These are phyloP conservation scores for Incurvaria masculella DNA, from an alignment of 2,888 invertebrate species.

Conservation along the genomic window DNA sequence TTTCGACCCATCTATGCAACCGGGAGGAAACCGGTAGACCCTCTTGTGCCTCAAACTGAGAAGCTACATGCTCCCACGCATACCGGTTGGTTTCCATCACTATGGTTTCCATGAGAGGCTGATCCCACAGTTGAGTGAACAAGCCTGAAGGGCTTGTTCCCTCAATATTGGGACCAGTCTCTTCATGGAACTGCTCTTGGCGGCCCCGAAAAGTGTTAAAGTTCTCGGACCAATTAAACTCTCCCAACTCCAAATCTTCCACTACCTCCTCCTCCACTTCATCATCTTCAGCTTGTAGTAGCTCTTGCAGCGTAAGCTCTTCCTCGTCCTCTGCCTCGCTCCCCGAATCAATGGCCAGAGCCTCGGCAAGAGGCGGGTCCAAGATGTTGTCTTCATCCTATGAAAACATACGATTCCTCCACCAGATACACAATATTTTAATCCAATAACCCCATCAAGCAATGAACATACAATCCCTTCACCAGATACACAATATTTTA, in stretches of 20 bases:
- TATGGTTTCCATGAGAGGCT: neutral
- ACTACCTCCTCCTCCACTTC: neutral
- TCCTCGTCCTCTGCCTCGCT: neutral
- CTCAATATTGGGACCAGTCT: neutral
- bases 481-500: too few relatives aligned
- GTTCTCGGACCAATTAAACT: neutral
- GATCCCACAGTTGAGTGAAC: conserved; percentile 6
- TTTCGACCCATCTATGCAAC: conserved; percentile 2
- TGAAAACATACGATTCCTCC: neutral
- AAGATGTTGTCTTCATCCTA: neutral
- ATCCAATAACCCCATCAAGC: neutral
- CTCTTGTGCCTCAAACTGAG: too few relatives aligned
- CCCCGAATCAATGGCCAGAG: neutral
- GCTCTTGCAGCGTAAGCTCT: neutral
- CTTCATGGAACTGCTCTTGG: neutral
- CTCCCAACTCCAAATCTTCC: neutral
- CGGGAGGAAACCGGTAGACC: too few relatives aligned
- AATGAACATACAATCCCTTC: too few relatives aligned
- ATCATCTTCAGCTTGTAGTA: neutral
- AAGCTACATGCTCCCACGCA: conserved; percentile 5
- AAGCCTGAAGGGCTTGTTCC: conserved; percentile 2
- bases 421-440: neutral
- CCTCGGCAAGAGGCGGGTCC: neutral
- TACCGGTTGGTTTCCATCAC: conserved; percentile 5
- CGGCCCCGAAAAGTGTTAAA: neutral